phyloP scores from a whole-genome alignment of 2,888 invertebrate genomes.

The Lepeophtheirus nordmannii region DNA sequence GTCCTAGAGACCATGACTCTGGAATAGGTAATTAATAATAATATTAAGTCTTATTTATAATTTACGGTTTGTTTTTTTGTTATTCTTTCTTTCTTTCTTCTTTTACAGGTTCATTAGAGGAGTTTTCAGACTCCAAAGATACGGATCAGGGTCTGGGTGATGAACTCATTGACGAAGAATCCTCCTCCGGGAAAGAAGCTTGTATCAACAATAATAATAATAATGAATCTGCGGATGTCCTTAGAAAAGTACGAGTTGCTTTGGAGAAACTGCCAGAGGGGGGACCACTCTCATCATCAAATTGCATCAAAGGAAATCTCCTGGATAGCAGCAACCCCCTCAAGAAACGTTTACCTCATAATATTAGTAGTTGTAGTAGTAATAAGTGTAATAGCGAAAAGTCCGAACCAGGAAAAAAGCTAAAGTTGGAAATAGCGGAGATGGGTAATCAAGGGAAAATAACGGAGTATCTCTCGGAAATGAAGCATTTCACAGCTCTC shows the following conservation, averaged over 20 bases:
- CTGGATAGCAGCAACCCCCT: no score
- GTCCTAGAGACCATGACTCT: conserved; percentile 7
- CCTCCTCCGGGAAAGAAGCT: not conserved
- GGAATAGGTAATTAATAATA: not conserved
- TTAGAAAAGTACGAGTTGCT: conserved; percentile 17
- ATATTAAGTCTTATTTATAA: not conserved
- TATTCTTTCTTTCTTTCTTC: not conserved
- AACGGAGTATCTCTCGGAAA: conserved; percentile 16
- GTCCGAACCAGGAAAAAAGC: conserved; percentile 1
- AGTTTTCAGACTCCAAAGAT: not conserved
- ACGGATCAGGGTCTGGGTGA: not conserved
- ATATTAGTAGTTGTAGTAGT: not conserved
- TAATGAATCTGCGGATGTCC: not conserved
- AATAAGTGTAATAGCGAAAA: not conserved
- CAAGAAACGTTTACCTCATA: not conserved
- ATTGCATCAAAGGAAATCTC: not conserved
- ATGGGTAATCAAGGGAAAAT: conserved; percentile 8
- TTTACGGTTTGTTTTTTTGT: not conserved
- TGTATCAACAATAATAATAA: not conserved
- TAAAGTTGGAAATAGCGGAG: not conserved
- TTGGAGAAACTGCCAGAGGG: conserved; percentile 14
- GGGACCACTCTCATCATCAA: not conserved
- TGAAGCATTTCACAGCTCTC: conserved; percentile 19
- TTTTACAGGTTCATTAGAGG: not conserved
- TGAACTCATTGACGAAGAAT: not conserved